Percentiles rank a stretch among this genome's conserved stretches.
Conservation (phyloP, 2,888 invertebrate genomes). For the Parnassius glacialis region DNA sequence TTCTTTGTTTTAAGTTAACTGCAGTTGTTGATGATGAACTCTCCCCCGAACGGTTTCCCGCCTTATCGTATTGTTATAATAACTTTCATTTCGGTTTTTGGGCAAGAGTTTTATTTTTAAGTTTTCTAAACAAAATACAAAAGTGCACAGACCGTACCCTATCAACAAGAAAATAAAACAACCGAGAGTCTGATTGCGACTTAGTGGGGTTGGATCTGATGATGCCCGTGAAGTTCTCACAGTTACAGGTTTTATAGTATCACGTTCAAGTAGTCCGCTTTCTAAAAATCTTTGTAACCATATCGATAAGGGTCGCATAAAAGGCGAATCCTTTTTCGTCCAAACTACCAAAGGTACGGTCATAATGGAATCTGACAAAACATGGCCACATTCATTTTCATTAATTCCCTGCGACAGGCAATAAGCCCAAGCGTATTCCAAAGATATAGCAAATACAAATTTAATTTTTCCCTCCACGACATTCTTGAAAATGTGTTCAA, state of each 20-base stretch:
- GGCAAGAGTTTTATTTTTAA: slow-evolving; percentile 34
- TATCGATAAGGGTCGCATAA: slow-evolving; percentile 40
- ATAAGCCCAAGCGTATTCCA: slow-evolving; percentile 58
- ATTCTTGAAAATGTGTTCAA: slow-evolving; percentile 50
- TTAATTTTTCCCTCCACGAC: slow-evolving; percentile 49
- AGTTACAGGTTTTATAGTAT: slow-evolving; percentile 34
- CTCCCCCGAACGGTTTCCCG: no score
- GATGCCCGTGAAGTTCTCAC: slow-evolving; percentile 24
- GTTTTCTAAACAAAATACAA: slow-evolving; percentile 50
- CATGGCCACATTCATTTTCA: slow-evolving; percentile 57
- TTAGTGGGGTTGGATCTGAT: slow-evolving; percentile 53
- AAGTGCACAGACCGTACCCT: slow-evolving; percentile 46
- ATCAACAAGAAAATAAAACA: slow-evolving; percentile 51
- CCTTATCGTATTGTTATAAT: no score
- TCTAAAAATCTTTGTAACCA: slow-evolving; percentile 62
- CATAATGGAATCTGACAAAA: slow-evolving; percentile 59
- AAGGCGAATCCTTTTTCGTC: slow-evolving; percentile 49
- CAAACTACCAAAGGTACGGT: slow-evolving; percentile 60
- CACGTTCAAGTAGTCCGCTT: slow-evolving; percentile 52
- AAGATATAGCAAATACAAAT: slow-evolving; percentile 56
- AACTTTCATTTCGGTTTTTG: slow-evolving; percentile 8
- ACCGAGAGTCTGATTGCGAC: slow-evolving; percentile 49
- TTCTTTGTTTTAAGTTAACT: no score
- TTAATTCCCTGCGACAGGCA: slow-evolving; percentile 52
- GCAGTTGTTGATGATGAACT: no score